These are phyloP conservation scores for Syngnathoides biaculeatus DNA, from an alignment of 2,113 vertebrate species.

Conservation along the genomic window DNA sequence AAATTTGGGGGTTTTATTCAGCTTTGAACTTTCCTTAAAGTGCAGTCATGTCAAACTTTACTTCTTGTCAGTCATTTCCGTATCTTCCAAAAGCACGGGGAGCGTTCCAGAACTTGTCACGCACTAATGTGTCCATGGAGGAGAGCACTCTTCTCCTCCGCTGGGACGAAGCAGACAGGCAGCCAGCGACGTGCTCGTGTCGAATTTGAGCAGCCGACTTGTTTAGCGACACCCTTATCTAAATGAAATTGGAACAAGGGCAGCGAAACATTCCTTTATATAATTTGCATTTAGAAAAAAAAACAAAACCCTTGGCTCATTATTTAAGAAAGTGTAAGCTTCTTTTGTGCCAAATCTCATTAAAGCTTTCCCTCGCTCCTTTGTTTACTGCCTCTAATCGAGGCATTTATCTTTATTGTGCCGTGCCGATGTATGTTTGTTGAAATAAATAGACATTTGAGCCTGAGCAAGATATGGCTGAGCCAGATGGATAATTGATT, in stretches of 20 bases:
- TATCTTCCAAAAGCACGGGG: conserved; percentile 67
- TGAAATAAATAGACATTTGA: conserved; percentile 78
- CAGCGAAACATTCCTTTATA: conserved; percentile 73
- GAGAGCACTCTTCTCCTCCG: conserved; percentile 55
- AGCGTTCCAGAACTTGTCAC: conserved; percentile 73
- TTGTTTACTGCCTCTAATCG: conserved; percentile 78
- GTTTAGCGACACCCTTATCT: conserved; percentile 74
- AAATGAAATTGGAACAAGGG: conserved; percentile 77
- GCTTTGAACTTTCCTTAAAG: neutral
- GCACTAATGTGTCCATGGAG: conserved; percentile 56
- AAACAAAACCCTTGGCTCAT: conserved; percentile 67
- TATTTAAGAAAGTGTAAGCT: conserved; percentile 79
- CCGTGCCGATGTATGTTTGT: conserved; percentile 75
- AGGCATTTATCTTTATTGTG: conserved; percentile 79
- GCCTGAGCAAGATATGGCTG: conserved; percentile 60
- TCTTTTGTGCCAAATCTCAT: conserved; percentile 77
- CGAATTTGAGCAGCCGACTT: conserved; percentile 75
- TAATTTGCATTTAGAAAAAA: conserved; percentile 74
- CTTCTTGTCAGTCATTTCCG: conserved; percentile 41
- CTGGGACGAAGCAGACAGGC: conserved; percentile 52
- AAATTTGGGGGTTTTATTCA: neutral
- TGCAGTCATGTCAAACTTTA: conserved; percentile 11
- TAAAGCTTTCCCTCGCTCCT: conserved; percentile 70
- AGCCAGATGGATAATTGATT: conserved; percentile 80
- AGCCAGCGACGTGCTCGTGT: conserved; percentile 73